Evolutionary conservation across 2,888 invertebrate species (phyloP).

Genomic region (Ametastegia equiseti): DNA sequence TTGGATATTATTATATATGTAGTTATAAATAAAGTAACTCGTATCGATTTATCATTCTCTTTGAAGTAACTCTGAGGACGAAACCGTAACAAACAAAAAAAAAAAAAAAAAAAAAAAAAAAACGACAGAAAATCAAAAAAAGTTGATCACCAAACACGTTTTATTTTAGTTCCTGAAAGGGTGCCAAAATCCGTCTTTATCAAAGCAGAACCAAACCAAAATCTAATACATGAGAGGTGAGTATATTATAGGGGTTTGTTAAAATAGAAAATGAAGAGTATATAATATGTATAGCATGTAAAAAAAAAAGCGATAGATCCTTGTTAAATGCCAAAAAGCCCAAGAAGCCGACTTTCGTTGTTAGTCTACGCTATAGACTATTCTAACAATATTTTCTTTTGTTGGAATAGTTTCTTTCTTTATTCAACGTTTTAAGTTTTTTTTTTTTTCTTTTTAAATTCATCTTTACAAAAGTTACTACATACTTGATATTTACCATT

Average conservation of each 20-base stretch:
- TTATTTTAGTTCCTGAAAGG: conserved; percentile 51
- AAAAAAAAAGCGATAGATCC: conserved; percentile 29
- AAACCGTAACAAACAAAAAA: background rate
- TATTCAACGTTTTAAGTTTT: conserved; percentile 52
- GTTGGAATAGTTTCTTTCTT: conserved; percentile 48
- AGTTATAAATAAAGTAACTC: background rate
- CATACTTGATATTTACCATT: conserved; percentile 66
- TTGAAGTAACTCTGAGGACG: background rate
- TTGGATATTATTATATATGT: background rate
- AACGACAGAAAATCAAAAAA: background rate
- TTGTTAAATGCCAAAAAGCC: conserved; percentile 44
- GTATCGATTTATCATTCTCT: background rate
- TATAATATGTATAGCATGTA: conserved; percentile 25
- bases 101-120: background rate
- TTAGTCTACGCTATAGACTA: conserved; percentile 45
- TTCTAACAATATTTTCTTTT: conserved; percentile 34
- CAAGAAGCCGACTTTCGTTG: conserved; percentile 39
- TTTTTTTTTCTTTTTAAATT: conserved; percentile 46
- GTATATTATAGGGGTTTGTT: background rate
- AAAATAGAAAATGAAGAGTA: conserved; percentile 21
- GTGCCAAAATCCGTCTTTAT: conserved; percentile 70
- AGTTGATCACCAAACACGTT: conserved; percentile 71
- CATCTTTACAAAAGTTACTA: conserved; percentile 17
- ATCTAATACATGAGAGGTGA: background rate
- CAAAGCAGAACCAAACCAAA: conserved; percentile 57